Base-by-base conservation (phyloP, 2,888 invertebrate species). In the Lysandra coridon region DNA sequence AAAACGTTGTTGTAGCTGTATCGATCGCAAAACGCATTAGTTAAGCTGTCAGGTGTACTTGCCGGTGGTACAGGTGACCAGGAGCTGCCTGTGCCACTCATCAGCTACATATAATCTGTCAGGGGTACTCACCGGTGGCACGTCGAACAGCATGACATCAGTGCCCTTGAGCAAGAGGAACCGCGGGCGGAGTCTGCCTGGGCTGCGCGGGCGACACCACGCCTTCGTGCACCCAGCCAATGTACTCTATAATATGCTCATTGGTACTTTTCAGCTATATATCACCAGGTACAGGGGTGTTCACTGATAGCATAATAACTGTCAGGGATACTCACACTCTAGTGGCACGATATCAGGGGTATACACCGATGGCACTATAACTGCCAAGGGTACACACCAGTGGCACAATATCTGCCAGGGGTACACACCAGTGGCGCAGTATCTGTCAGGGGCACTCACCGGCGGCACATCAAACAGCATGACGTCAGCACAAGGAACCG, bases 181-280 rank as follows among this genome's bases (percentile, higher is more conserved):
- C 90, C 98, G 96, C 80, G 99, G 97, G 84, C 98, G 97, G 95
- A 85, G 97, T 97, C 91, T 98, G 98, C 97, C 98, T 98, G 57
- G 98, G 97, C 87, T 97, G 97, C 88, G 97, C 96, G 86, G 96
- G 97, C 85, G 96, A 96, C 83, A 98, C 96, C 83, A 98, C 97
- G 78, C 98, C 98, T 95, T 99, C 99, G 90, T 98, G 98, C 80
- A 98, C 98, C 99, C 99, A 99, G 75, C 99, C 98, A 98, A 99
- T 99, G 93, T 98, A 98, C 92, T 98, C 97, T 23, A 23, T 23
- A 87, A 99, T 98, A 87, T 98, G 97, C 90, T 98, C 98, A 23
- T 23, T 23, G 23, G 0, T 23, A 23, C 23, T 23, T 23, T 23
- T 23, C 23, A 23, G 23, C 23, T 23, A 23, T 23, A 23, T 23